These are phyloP conservation scores for Anas platyrhynchos DNA, from an alignment of 2,113 vertebrate genomes.

Conservation along the genomic window DNA sequence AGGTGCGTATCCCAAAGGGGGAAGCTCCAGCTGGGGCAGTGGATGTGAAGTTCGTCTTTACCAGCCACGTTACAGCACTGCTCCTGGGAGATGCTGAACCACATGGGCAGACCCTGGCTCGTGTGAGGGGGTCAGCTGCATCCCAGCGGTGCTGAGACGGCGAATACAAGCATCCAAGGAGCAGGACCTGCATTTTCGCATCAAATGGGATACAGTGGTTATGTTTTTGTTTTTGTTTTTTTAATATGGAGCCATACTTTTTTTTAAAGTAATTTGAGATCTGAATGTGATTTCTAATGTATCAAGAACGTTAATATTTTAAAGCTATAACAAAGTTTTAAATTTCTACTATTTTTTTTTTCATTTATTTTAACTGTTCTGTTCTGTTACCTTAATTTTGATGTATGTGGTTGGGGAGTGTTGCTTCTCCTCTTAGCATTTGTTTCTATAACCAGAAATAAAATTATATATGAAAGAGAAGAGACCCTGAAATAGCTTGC, in stretches of 20 bases:
- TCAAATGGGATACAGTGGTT: conserved; percentile 70
- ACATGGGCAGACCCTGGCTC: not conserved
- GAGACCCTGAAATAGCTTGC: not conserved
- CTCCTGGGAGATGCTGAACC: not conserved
- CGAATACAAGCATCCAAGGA: not conserved
- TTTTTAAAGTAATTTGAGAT: conserved; percentile 74
- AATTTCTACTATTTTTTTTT: conserved; percentile 74
- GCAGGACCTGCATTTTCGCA: conserved; percentile 53
- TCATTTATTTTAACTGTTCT: conserved; percentile 79
- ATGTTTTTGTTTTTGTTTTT: not conserved
- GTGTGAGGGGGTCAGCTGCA: not conserved
- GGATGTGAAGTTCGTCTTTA: not conserved
- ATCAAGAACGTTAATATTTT: conserved; percentile 79
- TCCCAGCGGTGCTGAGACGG: not conserved
- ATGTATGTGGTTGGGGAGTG: conserved; percentile 78
- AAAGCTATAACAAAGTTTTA: conserved; percentile 82
- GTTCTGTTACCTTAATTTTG: conserved; percentile 77
- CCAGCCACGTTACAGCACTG: rapidly evolving
- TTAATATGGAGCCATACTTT: conserved; percentile 76
- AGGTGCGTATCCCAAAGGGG: conserved; percentile 46
- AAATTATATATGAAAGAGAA: conserved; percentile 81
- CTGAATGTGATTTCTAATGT: conserved; percentile 83
- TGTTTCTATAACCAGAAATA: conserved; percentile 86
- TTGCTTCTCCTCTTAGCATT: conserved; percentile 78
- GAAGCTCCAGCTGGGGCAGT: not conserved